Percentiles rank a stretch among this genome's conserved stretches.
phyloP scores from a whole-genome alignment of 2,113 vertebrate genomes.

The Spea multiplicata region DNA sequence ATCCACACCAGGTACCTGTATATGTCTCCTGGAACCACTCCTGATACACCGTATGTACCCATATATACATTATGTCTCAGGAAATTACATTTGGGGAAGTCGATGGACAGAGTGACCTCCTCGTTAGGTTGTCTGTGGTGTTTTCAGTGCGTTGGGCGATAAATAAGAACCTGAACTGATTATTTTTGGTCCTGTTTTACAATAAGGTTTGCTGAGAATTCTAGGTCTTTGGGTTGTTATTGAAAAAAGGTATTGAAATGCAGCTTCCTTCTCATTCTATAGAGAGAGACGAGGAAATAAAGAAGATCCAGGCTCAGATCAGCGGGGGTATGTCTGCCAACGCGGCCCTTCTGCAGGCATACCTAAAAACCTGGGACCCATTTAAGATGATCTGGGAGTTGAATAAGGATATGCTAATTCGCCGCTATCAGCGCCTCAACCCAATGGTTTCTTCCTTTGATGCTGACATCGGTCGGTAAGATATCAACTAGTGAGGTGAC shows the following conservation, averaged over 20 bases:
- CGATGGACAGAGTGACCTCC: too few species aligned
- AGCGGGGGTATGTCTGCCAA: conserved; percentile 70
- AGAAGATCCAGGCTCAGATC: conserved; percentile 76
- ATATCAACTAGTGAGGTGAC: background rate
- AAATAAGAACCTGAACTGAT: background rate
- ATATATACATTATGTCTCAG: too few species aligned
- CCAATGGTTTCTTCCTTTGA: conserved; percentile 79
- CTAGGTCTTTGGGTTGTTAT: too few species aligned
- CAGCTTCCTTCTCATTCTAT: background rate
- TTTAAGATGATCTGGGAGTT: conserved; percentile 84
- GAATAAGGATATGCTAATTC: conserved; percentile 80
- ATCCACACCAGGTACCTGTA: too few species aligned
- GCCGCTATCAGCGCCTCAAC: conserved; percentile 75
- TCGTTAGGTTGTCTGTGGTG: too few species aligned
- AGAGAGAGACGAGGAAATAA: conserved; percentile 82
- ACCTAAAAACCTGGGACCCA: conserved; percentile 82
- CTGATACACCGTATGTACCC: too few species aligned
- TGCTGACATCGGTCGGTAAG: conserved; percentile 79
- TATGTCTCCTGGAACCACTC: too few species aligned
- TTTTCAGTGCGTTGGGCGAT: background rate
- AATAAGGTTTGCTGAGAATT: too few species aligned
- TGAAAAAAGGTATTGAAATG: too few species aligned
- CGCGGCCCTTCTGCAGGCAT: conserved; percentile 66
- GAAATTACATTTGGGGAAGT: too few species aligned
- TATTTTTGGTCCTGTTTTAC: background rate